Evolutionary conservation across 2,113 vertebrate genomes (phyloP).

Genomic region (Nothocercus nigrocapillus): DNA sequence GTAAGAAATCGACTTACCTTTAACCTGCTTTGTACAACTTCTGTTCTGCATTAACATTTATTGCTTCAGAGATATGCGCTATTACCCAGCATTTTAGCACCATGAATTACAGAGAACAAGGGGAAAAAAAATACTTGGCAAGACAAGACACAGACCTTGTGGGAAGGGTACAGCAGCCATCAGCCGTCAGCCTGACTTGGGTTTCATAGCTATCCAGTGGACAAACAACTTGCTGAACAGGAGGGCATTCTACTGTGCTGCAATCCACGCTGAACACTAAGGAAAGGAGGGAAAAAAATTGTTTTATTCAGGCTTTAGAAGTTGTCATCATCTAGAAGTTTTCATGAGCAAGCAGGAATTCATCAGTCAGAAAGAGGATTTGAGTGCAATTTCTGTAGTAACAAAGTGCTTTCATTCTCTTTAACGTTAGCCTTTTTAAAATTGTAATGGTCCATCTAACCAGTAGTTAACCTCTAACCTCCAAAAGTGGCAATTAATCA

Average conservation of each 20-base stretch:
- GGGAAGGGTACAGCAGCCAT: slow-evolving; percentile 91
- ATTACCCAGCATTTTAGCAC: neutral
- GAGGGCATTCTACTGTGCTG: slow-evolving; percentile 90
- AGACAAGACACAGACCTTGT: slow-evolving; percentile 81
- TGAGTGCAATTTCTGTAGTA: neutral
- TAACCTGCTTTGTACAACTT: neutral
- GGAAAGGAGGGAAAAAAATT: neutral
- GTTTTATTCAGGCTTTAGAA: slow-evolving; percentile 11
- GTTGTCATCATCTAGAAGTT: neutral
- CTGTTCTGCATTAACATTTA: neutral
- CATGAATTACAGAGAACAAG: neutral
- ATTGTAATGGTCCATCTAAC: neutral
- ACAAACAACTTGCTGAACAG: slow-evolving; percentile 87
- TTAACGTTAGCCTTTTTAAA: neutral
- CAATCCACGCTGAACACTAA: slow-evolving; percentile 91
- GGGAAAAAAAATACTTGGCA: neutral
- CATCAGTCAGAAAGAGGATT: neutral
- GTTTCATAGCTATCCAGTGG: slow-evolving; percentile 91
- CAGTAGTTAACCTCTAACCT: neutral
- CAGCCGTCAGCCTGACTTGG: slow-evolving; percentile 88
- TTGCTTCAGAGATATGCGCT: neutral
- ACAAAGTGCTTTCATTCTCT: neutral
- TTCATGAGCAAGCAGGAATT: neutral
- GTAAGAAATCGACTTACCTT: neutral
- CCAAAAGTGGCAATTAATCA: neutral